Conservation (phyloP, 2,113 vertebrate species). For the Tyto alba region DNA sequence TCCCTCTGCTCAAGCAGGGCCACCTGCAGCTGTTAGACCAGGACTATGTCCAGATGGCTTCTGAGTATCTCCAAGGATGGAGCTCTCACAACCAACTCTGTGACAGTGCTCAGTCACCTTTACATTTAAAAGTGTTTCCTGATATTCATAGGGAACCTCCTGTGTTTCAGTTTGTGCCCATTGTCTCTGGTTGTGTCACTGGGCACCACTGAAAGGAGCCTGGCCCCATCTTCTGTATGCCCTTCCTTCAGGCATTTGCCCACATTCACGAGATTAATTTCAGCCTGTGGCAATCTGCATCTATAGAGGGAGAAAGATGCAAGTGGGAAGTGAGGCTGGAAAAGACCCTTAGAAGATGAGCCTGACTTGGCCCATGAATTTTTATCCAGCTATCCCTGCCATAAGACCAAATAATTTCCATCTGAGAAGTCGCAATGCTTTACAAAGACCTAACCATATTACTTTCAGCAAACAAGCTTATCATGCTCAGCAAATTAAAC, state of each 20-base stretch:
- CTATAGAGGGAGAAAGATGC: background rate
- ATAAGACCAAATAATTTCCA: background rate
- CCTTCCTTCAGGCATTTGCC: background rate
- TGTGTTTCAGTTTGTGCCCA: background rate
- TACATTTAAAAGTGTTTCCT: background rate
- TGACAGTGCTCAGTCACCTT: background rate
- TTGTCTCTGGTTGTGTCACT: background rate
- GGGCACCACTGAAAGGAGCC: background rate
- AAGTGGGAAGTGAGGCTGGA: background rate
- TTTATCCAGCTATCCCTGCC: background rate
- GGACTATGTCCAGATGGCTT: background rate
- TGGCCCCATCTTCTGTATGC: background rate
- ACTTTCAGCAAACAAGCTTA: background rate
- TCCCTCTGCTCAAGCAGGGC: background rate
- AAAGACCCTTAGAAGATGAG: background rate
- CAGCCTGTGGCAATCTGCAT: background rate
- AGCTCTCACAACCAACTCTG: background rate
- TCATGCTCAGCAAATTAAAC: background rate
- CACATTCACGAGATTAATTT: background rate
- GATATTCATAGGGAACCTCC: background rate
- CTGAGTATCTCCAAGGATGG: background rate
- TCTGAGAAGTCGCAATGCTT: background rate
- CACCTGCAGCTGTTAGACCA: background rate
- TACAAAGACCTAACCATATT: background rate
- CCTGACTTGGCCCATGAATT: background rate